Evolutionary conservation across 2,888 invertebrate species (phyloP).

Genomic region (Ophion ellenae): DNA sequence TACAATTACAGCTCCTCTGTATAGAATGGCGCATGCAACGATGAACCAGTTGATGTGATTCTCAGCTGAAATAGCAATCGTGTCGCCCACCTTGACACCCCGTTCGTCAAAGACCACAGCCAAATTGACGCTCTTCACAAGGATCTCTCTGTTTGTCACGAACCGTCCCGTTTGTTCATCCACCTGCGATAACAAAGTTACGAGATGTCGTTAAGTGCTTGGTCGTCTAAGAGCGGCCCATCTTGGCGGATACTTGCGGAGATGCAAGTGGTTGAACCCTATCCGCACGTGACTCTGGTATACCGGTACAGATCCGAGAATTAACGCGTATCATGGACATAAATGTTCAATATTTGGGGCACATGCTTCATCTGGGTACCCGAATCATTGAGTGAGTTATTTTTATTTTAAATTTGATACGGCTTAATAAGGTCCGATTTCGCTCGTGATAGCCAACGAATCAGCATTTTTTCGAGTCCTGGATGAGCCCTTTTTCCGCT

Average conservation of each 20-base stretch:
- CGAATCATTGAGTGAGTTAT: too few relatives aligned
- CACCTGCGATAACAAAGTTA: constrained; percentile 67
- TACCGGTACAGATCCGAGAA: background rate
- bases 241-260: too few relatives aligned
- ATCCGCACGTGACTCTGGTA: background rate
- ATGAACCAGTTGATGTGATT: constrained; percentile 70
- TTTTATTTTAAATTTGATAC: too few relatives aligned
- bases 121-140: constrained; percentile 70
- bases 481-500: too few relatives aligned
- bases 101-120: constrained; percentile 64
- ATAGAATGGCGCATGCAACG: constrained; percentile 72
- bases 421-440: too few relatives aligned
- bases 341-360: background rate
- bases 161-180: constrained; percentile 68
- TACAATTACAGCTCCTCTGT: constrained; percentile 73
- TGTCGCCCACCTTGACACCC: constrained; percentile 71
- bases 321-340: background rate
- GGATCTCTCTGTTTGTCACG: constrained; percentile 69
- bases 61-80: constrained; percentile 70
- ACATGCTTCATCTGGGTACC: too few relatives aligned
- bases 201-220: constrained; percentile 23
- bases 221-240: background rate
- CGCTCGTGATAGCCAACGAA: too few relatives aligned
- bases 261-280: background rate
- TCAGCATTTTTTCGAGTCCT: too few relatives aligned